phyloP scores from a whole-genome alignment of 2,113 vertebrate genomes.

The Electrona antarctica region DNA sequence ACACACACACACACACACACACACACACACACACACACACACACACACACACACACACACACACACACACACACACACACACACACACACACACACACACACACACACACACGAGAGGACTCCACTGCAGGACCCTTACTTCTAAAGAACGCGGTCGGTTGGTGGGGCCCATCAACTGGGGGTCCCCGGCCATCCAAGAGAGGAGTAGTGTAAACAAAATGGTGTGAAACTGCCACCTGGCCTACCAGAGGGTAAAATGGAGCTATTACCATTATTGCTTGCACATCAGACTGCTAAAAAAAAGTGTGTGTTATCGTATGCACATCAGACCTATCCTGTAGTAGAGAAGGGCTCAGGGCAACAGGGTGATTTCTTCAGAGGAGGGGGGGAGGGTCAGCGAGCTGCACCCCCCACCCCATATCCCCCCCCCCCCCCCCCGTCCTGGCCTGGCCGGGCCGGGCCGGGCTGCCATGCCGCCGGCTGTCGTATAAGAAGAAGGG shows the following conservation, averaged over 20 bases:
- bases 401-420: no score
- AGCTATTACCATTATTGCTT: slow-evolving; percentile 52
- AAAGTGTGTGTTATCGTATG: not conserved
- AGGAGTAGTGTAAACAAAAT: slow-evolving; percentile 72
- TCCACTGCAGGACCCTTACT: slow-evolving; percentile 45
- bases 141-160: slow-evolving; percentile 9
- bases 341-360: slow-evolving; percentile 2
- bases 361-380: no score
- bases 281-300: slow-evolving; percentile 25
- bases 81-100: slow-evolving; percentile 15
- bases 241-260: slow-evolving; percentile 61
- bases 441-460: no score
- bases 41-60: no score
- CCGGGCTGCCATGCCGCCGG: no score
- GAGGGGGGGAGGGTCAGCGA: no score
- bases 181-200: slow-evolving; percentile 49
- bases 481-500: not conserved
- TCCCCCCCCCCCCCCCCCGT: no score
- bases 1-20: slow-evolving; percentile 15
- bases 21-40: not conserved
- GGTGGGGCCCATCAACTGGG: slow-evolving; percentile 53
- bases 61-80: slow-evolving; percentile 13
- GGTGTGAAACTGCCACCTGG: slow-evolving; percentile 54
- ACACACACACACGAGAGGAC: slow-evolving; percentile 35
- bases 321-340: not conserved